Conservation (phyloP, 1,140 invertebrate genomes). For the Brachystomella parvula region DNA sequence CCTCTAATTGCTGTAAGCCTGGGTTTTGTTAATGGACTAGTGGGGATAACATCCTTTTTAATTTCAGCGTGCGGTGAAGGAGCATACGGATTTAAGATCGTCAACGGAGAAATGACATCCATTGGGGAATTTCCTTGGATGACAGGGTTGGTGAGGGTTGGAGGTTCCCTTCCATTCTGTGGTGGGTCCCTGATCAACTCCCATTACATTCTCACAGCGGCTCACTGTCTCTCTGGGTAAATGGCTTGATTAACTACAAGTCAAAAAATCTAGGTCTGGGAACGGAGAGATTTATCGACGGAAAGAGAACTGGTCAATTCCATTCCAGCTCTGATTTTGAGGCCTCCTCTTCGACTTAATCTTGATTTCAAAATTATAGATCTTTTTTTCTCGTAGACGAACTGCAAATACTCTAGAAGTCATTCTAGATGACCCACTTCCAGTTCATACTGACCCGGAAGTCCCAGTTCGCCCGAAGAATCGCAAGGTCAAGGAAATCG, state of each 20-base stretch:
- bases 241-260: too few relatives aligned
- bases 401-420: slow-evolving; percentile 31
- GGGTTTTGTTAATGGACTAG: neutral
- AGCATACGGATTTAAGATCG: slow-evolving; percentile 18
- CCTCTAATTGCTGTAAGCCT: neutral
- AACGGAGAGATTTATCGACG: too few relatives aligned
- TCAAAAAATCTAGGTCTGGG: too few relatives aligned
- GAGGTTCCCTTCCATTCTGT: slow-evolving; percentile 28
- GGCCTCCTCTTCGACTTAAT: neutral
- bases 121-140: slow-evolving; percentile 38
- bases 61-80: slow-evolving; percentile 26
- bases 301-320: neutral
- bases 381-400: slow-evolving; percentile 16
- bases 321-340: neutral
- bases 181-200: slow-evolving; percentile 25
- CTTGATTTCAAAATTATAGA: neutral
- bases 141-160: slow-evolving; percentile 28
- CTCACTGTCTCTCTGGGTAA: slow-evolving; percentile 31
- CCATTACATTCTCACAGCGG: slow-evolving; percentile 28
- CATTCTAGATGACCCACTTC: slow-evolving; percentile 30
- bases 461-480: too few relatives aligned
- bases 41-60: neutral
- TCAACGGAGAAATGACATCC: slow-evolving; percentile 31
- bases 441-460: neutral
- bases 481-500: neutral